Evolutionary conservation across 2,888 invertebrate genomes (phyloP).

Genomic region (Craniophora ligustri): DNA sequence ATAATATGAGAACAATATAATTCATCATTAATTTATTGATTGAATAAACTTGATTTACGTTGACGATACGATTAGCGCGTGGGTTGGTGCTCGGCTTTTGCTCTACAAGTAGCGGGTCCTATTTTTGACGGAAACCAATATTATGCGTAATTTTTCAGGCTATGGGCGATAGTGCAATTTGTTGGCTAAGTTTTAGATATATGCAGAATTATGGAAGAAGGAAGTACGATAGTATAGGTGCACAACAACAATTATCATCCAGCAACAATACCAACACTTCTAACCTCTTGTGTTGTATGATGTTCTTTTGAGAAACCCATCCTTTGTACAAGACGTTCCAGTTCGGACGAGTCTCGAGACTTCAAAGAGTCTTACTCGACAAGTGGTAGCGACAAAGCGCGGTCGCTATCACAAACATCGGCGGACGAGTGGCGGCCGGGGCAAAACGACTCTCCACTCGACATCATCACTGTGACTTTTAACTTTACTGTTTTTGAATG

Average conservation of each 20-base stretch:
- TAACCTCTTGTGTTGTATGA: background rate
- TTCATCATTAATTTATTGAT: too few species aligned
- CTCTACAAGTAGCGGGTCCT: too few species aligned
- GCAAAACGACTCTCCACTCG: constrained; percentile 34
- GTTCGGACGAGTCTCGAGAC: constrained; percentile 4
- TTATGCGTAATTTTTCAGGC: too few species aligned
- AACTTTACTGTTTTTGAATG: constrained; percentile 1
- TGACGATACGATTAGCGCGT: too few species aligned
- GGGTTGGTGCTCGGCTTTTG: too few species aligned
- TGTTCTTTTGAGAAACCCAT: constrained; percentile 5
- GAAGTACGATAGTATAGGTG: background rate
- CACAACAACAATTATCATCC: background rate
- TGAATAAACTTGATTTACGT: too few species aligned
- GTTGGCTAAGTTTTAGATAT: too few species aligned
- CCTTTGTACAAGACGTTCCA: constrained; percentile 4
- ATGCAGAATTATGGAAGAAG: too few species aligned
- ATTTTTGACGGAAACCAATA: too few species aligned
- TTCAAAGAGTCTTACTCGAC: constrained; percentile 25
- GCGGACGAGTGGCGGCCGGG: constrained; percentile 7
- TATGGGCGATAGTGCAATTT: too few species aligned
- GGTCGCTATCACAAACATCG: constrained; percentile 34
- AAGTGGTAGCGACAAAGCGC: constrained; percentile 30
- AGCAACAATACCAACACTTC: background rate
- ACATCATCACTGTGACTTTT: constrained; percentile 30
- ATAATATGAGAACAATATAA: too few species aligned